Evolutionary conservation across 1,140 invertebrate genomes (phyloP).

Genomic region (Yoshiicerus persimilis): DNA sequence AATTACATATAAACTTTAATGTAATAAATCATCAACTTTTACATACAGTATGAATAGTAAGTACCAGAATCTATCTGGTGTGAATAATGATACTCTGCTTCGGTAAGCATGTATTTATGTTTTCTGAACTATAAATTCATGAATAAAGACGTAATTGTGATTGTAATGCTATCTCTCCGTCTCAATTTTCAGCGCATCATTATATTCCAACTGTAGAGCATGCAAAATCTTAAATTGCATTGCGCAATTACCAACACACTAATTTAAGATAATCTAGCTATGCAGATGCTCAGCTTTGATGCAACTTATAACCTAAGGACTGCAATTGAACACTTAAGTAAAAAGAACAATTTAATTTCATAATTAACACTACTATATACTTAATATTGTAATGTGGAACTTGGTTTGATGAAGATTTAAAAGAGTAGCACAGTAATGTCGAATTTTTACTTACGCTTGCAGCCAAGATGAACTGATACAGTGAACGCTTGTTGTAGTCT

Average conservation of each 20-base stretch:
- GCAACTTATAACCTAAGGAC: not conserved
- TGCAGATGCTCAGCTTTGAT: not conserved
- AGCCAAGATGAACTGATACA: slow-evolving; percentile 65
- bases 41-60: too few species aligned
- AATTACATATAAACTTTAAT: not conserved
- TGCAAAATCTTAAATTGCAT: not conserved
- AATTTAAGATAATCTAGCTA: not conserved
- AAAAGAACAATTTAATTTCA: not conserved
- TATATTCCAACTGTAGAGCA: not conserved
- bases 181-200: not conserved
- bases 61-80: not conserved
- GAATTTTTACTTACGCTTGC: slow-evolving; percentile 64
- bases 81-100: not conserved
- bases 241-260: not conserved
- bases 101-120: not conserved
- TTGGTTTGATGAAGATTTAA: not conserved
- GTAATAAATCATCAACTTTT: not conserved
- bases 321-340: not conserved
- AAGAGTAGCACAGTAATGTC: not conserved
- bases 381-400: not conserved
- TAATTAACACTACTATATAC: too few species aligned
- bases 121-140: not conserved
- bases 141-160: not conserved
- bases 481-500: slow-evolving; percentile 51
- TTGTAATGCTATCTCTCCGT: not conserved